A percentile compares a stretch with the other conserved stretches of the same genome.
Evolutionary conservation across 2,797 vertebrate genomes (phyloP).

Genomic region (Xerus rutilus): DNA sequence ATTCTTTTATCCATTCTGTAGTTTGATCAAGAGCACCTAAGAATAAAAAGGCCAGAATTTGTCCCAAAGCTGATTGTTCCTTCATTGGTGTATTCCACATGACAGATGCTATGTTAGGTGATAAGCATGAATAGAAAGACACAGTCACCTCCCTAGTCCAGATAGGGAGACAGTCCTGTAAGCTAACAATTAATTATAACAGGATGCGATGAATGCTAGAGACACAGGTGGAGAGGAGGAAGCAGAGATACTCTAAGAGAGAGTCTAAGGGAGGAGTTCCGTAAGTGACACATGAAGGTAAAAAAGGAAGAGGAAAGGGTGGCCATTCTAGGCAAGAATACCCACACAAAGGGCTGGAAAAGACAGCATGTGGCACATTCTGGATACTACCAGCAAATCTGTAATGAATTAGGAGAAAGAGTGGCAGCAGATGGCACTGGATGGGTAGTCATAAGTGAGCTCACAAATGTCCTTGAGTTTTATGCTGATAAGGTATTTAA

Average conservation of each 20-base stretch:
- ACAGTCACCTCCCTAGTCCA: background rate
- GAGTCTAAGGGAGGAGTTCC: background rate
- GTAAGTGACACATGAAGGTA: background rate
- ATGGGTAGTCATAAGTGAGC: background rate
- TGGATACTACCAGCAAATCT: background rate
- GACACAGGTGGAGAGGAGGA: background rate
- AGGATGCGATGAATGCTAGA: background rate
- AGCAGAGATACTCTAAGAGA: background rate
- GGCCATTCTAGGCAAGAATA: background rate
- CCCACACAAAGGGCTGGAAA: background rate
- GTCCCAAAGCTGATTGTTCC: background rate
- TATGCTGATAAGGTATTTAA: constrained; percentile 29
- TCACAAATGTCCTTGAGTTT: constrained; percentile 1
- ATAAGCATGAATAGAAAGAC: background rate
- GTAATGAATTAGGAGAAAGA: background rate
- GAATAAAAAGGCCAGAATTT: constrained; percentile 66
- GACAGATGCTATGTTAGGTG: background rate
- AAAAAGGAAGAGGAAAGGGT: background rate
- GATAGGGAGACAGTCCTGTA: background rate
- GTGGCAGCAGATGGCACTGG: background rate
- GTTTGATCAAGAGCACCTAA: constrained; percentile 94
- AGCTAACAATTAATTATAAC: background rate
- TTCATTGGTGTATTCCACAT: background rate
- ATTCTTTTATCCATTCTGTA: constrained; percentile 94
- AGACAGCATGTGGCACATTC: background rate